A percentile compares a stretch with the other conserved stretches of the same genome.
phyloP scores from a whole-genome alignment of 2,888 invertebrate genomes.

The Tuta absoluta region DNA sequence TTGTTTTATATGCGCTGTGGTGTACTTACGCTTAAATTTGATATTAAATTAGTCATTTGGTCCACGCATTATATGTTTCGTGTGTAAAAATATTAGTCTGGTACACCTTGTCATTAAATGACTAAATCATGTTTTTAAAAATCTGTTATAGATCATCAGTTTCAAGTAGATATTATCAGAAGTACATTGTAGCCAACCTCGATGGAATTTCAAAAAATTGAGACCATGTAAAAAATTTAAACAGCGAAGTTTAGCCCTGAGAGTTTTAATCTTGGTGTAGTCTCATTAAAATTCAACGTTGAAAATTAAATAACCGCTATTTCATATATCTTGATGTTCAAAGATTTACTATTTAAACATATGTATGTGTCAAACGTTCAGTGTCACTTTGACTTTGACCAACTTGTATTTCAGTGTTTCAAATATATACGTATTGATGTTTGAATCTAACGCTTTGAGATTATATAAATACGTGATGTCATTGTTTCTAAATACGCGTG shows the following conservation, averaged over 20 bases:
- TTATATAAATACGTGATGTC: background rate
- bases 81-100: background rate
- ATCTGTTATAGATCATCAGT: no score
- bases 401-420: conserved; percentile 23
- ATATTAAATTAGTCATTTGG: background rate
- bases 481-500: background rate
- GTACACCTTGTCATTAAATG: background rate
- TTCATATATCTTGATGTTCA: conserved; percentile 52
- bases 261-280: no score
- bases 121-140: background rate
- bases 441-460: conserved; percentile 27
- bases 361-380: conserved; percentile 6
- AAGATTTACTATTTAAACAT: conserved; percentile 20
- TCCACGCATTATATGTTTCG: conserved; percentile 14
- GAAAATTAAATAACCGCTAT: conserved; percentile 21
- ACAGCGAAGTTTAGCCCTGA: no score
- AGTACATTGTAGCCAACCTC: no score
- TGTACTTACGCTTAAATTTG: conserved; percentile 6
- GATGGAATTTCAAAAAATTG: no score
- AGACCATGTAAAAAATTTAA: no score
- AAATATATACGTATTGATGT: conserved; percentile 25
- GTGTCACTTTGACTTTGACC: background rate
- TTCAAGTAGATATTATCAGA: no score
- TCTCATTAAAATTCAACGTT: background rate
- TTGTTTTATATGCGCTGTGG: conserved; percentile 1